Evolutionary conservation across 2,888 invertebrate genomes (phyloP).

Genomic region (Phymatocera aterrima): DNA sequence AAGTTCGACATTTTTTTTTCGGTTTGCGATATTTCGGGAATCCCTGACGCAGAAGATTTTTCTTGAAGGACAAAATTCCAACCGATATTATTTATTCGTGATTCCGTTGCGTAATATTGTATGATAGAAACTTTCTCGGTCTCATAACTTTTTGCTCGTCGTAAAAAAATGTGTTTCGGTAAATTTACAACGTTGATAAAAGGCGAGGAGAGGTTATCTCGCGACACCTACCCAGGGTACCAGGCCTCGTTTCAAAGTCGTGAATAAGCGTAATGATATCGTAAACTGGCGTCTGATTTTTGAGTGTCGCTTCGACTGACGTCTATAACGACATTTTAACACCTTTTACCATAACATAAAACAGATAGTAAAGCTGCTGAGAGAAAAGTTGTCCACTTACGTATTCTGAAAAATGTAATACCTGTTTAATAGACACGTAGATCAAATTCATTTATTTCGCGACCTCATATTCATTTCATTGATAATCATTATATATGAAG

Average conservation of each 20-base stretch:
- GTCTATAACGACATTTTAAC: constrained; percentile 24
- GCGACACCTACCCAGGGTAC: neutral
- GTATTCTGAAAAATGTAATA: constrained; percentile 10
- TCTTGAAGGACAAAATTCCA: too few species aligned
- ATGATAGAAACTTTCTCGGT: neutral
- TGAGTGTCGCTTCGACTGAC: constrained; percentile 5
- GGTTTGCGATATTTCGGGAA: too few species aligned
- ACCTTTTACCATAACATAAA: constrained; percentile 10
- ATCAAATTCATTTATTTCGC: too few species aligned
- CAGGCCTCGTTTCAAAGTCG: neutral
- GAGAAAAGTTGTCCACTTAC: neutral
- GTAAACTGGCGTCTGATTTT: constrained; percentile 14
- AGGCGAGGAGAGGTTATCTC: neutral
- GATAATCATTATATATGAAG: too few species aligned
- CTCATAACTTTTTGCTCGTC: neutral
- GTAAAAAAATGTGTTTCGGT: neutral
- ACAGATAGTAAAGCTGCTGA: constrained; percentile 4
- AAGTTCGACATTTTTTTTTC: too few species aligned
- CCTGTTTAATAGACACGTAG: too few species aligned
- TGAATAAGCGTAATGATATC: constrained; percentile 13
- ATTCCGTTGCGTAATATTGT: too few species aligned
- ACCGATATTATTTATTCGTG: too few species aligned
- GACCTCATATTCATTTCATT: too few species aligned
- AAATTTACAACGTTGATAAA: neutral
- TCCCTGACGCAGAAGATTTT: too few species aligned